A percentile compares a stretch with the other conserved stretches of the same genome.
These are phyloP conservation scores for Octonoba sinensis DNA, from an alignment of 2,888 invertebrate genomes.

Conservation along the genomic window DNA sequence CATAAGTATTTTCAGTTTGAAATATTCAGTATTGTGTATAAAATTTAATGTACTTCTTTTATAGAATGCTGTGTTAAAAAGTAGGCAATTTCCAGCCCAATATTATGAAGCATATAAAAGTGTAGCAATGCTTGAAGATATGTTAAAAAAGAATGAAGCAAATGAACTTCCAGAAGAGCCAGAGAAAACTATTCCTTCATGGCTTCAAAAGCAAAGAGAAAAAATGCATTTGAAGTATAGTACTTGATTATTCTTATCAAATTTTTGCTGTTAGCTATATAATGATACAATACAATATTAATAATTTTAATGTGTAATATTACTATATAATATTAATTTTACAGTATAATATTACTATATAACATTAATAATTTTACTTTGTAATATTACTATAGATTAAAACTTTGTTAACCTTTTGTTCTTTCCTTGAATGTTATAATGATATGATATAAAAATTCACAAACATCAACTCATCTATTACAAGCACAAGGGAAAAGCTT, in stretches of 20 bases:
- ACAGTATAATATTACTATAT: neutral
- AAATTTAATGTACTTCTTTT: slow-evolving; percentile 6
- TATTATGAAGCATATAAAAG: slow-evolving; percentile 73
- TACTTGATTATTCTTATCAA: slow-evolving; percentile 7
- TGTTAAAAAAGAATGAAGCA: slow-evolving; percentile 50
- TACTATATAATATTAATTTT: neutral
- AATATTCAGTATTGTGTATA: too few species aligned
- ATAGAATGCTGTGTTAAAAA: slow-evolving; percentile 68
- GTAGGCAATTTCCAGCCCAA: slow-evolving; percentile 73
- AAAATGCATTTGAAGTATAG: slow-evolving; percentile 26
- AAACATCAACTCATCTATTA: too few species aligned
- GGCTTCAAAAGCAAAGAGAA: slow-evolving; percentile 27
- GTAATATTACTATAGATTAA: too few species aligned
- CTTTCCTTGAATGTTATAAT: too few species aligned
- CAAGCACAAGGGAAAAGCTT: too few species aligned
- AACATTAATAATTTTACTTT: too few species aligned
- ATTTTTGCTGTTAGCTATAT: too few species aligned
- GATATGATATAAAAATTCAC: too few species aligned
- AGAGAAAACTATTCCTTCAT: slow-evolving; percentile 66
- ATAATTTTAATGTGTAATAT: too few species aligned
- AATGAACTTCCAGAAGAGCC: slow-evolving; percentile 61
- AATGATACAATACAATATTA: too few species aligned
- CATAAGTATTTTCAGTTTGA: too few species aligned
- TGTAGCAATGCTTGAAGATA: slow-evolving; percentile 68
- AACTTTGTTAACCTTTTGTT: too few species aligned